Conservation (phyloP, 2,113 vertebrate species). For the Carassius gibelio region DNA sequence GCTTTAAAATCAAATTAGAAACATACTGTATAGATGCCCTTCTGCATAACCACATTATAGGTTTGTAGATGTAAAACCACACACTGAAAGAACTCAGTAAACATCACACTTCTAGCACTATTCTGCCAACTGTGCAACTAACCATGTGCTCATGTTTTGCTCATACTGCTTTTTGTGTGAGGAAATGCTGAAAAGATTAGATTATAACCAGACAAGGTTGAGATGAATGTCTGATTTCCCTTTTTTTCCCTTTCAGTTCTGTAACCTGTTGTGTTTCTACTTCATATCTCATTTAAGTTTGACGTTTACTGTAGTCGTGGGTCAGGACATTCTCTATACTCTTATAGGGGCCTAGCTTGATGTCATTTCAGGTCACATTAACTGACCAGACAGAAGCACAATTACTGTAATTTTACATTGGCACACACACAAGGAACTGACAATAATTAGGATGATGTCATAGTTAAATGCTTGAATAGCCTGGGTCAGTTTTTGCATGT, state of each 20-base stretch:
- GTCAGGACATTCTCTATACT: slow-evolving; percentile 14
- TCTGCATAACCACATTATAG: slow-evolving; percentile 35
- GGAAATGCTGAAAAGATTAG: neutral
- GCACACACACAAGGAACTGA: neutral
- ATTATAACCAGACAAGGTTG: neutral
- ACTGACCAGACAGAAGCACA: slow-evolving; percentile 8
- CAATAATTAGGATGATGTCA: slow-evolving; percentile 19
- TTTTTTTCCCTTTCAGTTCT: neutral
- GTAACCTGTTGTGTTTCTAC: slow-evolving; percentile 6
- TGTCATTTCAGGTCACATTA: neutral
- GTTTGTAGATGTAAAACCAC: slow-evolving; percentile 42
- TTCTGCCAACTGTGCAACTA: slow-evolving; percentile 18
- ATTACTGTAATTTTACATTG: slow-evolving; percentile 7
- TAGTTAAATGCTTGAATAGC: neutral
- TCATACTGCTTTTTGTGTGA: neutral
- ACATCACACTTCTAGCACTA: slow-evolving; percentile 4
- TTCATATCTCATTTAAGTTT: neutral
- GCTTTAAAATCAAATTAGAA: slow-evolving; percentile 48
- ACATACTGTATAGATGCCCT: slow-evolving; percentile 32
- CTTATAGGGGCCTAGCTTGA: neutral
- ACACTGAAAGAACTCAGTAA: slow-evolving; percentile 25
- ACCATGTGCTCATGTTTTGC: neutral
- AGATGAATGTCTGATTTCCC: neutral
- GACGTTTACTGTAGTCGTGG: neutral
- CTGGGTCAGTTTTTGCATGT: neutral